Evolutionary conservation across 2,797 vertebrate genomes (phyloP).

Genomic region (Scarus forsteni): DNA sequence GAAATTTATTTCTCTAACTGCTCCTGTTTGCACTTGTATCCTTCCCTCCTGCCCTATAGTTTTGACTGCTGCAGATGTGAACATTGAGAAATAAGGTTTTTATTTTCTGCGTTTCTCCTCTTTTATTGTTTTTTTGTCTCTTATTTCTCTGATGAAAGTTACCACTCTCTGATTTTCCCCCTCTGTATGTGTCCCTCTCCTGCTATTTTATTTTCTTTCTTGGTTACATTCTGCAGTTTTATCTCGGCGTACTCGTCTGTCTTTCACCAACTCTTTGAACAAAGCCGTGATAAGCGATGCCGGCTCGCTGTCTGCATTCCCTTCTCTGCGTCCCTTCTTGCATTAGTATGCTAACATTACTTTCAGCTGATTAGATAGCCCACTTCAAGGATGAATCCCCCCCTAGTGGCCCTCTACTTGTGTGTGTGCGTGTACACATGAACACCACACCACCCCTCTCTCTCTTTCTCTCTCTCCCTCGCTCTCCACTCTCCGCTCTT

Average conservation of each 20-base stretch:
- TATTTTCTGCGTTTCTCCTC: slow-evolving; percentile 20
- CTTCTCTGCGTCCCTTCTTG: slow-evolving; percentile 40
- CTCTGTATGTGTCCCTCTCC: slow-evolving; percentile 16
- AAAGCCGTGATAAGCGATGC: slow-evolving; percentile 67
- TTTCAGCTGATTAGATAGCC: slow-evolving; percentile 81
- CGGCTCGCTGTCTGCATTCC: slow-evolving; percentile 57
- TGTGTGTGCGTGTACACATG: slow-evolving; percentile 8
- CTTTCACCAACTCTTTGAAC: slow-evolving; percentile 69
- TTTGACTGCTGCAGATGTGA: slow-evolving; percentile 17
- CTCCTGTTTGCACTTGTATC: slow-evolving; percentile 13
- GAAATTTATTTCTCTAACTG: neutral
- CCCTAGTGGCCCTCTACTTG: slow-evolving; percentile 57
- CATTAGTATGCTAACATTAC: slow-evolving; percentile 82
- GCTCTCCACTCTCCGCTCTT: slow-evolving; percentile 30
- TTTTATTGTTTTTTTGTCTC: slow-evolving; percentile 20
- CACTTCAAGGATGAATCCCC: slow-evolving; percentile 80
- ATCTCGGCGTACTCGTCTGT: slow-evolving; percentile 39
- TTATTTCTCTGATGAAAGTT: slow-evolving; percentile 26
- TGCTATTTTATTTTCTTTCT: slow-evolving; percentile 55
- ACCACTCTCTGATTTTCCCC: slow-evolving; percentile 20
- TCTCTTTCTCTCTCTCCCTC: slow-evolving; percentile 18
- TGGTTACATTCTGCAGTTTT: slow-evolving; percentile 51
- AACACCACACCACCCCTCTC: neutral
- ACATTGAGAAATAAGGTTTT: neutral
- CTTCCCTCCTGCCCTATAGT: slow-evolving; percentile 13